A percentile compares a stretch with the other conserved stretches of the same genome.
Conservation (phyloP, 2,797 vertebrate species). For the Sebastes hubbsi region DNA sequence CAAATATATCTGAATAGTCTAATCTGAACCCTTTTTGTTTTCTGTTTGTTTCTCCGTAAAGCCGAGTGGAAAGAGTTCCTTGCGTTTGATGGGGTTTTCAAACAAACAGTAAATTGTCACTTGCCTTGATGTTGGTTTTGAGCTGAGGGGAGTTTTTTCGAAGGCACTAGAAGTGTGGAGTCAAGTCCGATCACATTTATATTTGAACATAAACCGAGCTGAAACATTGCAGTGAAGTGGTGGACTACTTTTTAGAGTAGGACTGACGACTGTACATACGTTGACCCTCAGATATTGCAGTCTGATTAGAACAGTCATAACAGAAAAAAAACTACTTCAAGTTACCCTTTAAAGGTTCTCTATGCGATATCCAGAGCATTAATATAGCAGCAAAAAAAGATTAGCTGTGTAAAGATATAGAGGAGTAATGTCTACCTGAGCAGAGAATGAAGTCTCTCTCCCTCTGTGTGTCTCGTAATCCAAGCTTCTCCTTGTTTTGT, state of each 20-base stretch:
- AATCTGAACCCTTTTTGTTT: neutral
- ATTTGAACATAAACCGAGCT: neutral
- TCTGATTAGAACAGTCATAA: neutral
- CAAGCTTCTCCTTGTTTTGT: no score
- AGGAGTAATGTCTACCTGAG: no score
- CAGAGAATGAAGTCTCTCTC: no score
- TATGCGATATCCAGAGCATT: no score
- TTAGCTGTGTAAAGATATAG: no score
- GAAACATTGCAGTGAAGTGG: neutral
- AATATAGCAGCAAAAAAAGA: no score
- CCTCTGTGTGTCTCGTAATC: no score
- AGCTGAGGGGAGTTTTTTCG: neutral
- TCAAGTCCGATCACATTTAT: neutral
- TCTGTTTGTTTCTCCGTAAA: constrained; percentile 10
- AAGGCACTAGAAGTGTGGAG: neutral
- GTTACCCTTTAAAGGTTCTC: neutral
- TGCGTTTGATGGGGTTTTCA: constrained; percentile 33
- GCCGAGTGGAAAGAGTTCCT: neutral
- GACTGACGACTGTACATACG: neutral
- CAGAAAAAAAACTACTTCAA: neutral
- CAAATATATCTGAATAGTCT: constrained; percentile 11
- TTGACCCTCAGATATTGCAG: neutral
- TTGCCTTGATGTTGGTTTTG: constrained; percentile 19
- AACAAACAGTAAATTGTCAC: neutral
- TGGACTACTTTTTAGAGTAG: neutral